Evolutionary conservation across 1,140 invertebrate species (phyloP).

Genomic region (Halesus radiatus): DNA sequence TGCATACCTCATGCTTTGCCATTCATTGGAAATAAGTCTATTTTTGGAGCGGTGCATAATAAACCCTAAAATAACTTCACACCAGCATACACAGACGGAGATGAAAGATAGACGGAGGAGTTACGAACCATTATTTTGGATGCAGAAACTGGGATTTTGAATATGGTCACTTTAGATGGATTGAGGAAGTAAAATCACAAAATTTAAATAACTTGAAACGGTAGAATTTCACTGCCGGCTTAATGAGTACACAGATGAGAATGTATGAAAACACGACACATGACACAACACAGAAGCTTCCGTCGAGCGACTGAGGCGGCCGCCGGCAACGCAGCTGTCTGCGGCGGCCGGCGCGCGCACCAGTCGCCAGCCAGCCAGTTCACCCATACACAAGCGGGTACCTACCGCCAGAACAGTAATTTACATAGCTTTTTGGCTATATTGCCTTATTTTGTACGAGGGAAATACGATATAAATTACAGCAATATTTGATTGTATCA

Average conservation of each 20-base stretch:
- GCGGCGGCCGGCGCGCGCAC: constrained; percentile 35
- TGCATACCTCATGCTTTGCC: neutral
- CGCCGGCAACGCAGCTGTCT: constrained; percentile 45
- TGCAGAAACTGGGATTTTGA: neutral
- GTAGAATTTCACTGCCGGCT: constrained; percentile 26
- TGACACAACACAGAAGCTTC: constrained; percentile 26
- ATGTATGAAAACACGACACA: constrained; percentile 6
- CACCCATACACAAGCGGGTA: too few relatives aligned
- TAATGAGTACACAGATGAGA: neutral
- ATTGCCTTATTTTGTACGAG: neutral
- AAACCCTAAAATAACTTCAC: constrained; percentile 48
- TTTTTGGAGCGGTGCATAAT: constrained; percentile 44
- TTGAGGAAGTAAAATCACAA: constrained; percentile 3
- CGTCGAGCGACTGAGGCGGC: constrained; percentile 32
- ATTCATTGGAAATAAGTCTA: constrained; percentile 31
- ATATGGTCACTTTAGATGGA: neutral
- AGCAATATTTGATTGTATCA: too few relatives aligned
- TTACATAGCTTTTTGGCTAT: constrained; percentile 5
- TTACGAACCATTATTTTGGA: constrained; percentile 29
- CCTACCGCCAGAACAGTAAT: neutral
- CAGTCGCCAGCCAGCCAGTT: neutral
- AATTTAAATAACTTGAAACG: constrained; percentile 3
- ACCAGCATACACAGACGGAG: constrained; percentile 26
- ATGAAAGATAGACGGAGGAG: neutral
- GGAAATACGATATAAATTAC: too few relatives aligned